phyloP scores from a whole-genome alignment of 1,140 invertebrate genomes.

The Lasaia peninsularis region DNA sequence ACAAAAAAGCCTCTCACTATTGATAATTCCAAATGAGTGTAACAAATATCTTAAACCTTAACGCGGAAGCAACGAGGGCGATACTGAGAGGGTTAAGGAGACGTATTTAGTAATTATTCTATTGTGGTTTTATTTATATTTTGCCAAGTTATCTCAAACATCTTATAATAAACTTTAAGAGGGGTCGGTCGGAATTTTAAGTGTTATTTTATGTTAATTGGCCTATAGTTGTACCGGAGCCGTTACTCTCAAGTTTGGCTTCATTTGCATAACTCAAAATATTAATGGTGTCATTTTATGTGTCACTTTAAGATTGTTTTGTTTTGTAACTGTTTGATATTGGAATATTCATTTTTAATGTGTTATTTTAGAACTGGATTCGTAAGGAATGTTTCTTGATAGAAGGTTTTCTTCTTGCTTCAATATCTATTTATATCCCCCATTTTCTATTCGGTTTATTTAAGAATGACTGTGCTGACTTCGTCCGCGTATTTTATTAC shows the following conservation, averaged over 20 bases:
- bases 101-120: conserved; percentile 34
- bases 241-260: conserved; percentile 31
- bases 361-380: no score
- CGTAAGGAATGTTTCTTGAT: no score
- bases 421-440: no score
- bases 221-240: conserved; percentile 23
- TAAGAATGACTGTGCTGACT: no score
- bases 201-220: conserved; percentile 45
- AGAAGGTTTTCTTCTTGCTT: no score
- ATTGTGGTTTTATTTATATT: conserved; percentile 49
- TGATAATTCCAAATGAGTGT: background rate
- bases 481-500: no score
- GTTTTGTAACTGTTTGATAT: background rate
- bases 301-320: conserved; percentile 7
- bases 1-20: no score
- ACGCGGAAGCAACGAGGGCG: background rate
- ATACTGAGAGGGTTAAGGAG: background rate
- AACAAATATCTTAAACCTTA: background rate
- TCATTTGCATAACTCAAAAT: conserved; percentile 32
- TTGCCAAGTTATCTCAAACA: conserved; percentile 40
- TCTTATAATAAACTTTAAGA: conserved; percentile 42
- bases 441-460: no score
- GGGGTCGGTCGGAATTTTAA: conserved; percentile 37
- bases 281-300: conserved; percentile 13
- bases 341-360: background rate